These are phyloP conservation scores for Sympetrum striolatum DNA, from an alignment of 2,888 invertebrate genomes.

Conservation along the genomic window DNA sequence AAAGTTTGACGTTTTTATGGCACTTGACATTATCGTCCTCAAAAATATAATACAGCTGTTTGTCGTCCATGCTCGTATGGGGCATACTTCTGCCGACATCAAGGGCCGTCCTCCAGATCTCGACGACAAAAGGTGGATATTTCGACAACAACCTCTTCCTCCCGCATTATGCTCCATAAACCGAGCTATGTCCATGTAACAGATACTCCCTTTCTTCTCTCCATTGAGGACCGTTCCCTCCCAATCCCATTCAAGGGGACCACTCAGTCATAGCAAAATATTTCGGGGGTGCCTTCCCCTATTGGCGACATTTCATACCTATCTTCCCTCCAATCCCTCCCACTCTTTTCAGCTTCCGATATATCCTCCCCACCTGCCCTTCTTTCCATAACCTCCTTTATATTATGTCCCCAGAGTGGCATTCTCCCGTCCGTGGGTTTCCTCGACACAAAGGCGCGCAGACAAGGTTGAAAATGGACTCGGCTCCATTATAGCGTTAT, in stretches of 20 bases:
- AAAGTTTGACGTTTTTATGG: neutral
- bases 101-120: slow-evolving; percentile 1
- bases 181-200: slow-evolving; percentile 34
- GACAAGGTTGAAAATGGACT: neutral
- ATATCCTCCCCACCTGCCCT: slow-evolving; percentile 26
- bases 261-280: slow-evolving; percentile 49
- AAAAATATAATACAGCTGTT: neutral
- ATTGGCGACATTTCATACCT: slow-evolving; percentile 41
- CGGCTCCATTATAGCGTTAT: slow-evolving; percentile 25
- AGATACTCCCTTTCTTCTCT: neutral
- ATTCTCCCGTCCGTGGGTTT: neutral
- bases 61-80: neutral
- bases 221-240: neutral
- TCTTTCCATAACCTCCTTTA: slow-evolving; percentile 13
- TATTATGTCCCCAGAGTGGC: slow-evolving; percentile 33
- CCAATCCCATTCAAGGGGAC: slow-evolving; percentile 46
- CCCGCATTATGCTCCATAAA: neutral
- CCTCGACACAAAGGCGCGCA: neutral
- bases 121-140: slow-evolving; percentile 22
- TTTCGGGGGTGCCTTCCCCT: slow-evolving; percentile 26
- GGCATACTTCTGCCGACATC: neutral
- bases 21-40: neutral
- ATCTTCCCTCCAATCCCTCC: slow-evolving; percentile 3
- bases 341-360: slow-evolving; percentile 21
- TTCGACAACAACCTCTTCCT: neutral